Evolutionary conservation across 2,888 invertebrate genomes (phyloP), one percentile per base, ranked within the genome.

Genomic region (Steinernema carpocapsae): DNA sequence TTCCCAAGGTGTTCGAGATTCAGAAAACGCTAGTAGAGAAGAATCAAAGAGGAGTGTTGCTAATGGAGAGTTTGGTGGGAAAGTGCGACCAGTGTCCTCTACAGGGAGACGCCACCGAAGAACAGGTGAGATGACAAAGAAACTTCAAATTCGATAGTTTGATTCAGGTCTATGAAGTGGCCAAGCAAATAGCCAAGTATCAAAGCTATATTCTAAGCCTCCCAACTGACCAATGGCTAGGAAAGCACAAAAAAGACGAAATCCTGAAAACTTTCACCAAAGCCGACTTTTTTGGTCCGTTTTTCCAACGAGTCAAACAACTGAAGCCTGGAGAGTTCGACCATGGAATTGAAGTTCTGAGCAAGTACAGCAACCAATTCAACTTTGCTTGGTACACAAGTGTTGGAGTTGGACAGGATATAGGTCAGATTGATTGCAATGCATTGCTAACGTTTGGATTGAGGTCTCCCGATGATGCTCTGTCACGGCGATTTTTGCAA

Each of bases 401-500:
- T 32, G 24, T 6, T 26, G 64, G 29, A 12, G 32, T 64, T 14
- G 1, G 14, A 1, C 29, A 64, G 37, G 64, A 64, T n/a, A 10
- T 64, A 22, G 64, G 64, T 32, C 24, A 17, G 64, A 64, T 17
- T 22, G 12, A n/a, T 48, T 48, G 4, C 2, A 3, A n/a, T 48
- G 6, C 48, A 48, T 7, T 4, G 48, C 2, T 4, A 17, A 19
- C 3, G 56, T 2, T 22, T 19, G 22, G 22, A 4, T 56, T 56
- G 4, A 64, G 64, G 64, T 32, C 64, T 64, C 14, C 64, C 64
- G 17, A 1, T 17, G 1, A 51, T 48, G 6, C 22, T 72, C 1
- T 19, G 42, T n/a, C 72, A 72, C 43, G 72, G 72, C 10, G 72
- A 72, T 14, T 59, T 51, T 42, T 37, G 43, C 43, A 59, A 56